phyloP scores from a whole-genome alignment of 1,140 invertebrate species.

The Episyrphus balteatus region DNA sequence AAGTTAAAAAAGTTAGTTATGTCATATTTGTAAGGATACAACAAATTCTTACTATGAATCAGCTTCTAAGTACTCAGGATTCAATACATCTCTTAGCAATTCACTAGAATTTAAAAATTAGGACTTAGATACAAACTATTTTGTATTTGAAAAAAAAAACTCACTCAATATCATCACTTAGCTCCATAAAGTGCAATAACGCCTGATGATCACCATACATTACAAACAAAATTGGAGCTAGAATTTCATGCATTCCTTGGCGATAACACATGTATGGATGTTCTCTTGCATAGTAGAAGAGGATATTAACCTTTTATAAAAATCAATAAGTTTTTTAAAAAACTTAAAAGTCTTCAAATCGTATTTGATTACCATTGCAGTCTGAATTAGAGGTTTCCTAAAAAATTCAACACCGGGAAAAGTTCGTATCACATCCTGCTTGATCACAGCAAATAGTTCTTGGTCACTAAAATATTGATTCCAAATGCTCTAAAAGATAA shows the following conservation, averaged over 20 bases:
- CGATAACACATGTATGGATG: conserved; percentile 61
- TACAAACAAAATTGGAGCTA: conserved; percentile 66
- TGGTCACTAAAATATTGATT: conserved; percentile 71
- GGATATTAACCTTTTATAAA: conserved; percentile 21
- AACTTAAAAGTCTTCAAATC: not conserved
- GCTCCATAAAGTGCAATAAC: conserved; percentile 37
- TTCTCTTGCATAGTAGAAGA: conserved; percentile 60
- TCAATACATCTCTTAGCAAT: conserved; percentile 45
- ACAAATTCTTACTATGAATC: conserved; percentile 57
- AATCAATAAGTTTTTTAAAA: not conserved
- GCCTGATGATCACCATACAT: conserved; percentile 60
- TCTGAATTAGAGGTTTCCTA: conserved; percentile 51
- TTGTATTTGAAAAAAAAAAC: not conserved
- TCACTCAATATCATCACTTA: conserved; percentile 26
- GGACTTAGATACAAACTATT: too few relatives aligned
- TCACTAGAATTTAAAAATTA: conserved; percentile 40
- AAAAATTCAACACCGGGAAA: conserved; percentile 72
- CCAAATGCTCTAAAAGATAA: conserved; percentile 53
- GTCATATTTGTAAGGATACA: conserved; percentile 1
- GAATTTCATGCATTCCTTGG: conserved; percentile 77
- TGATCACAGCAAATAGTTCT: conserved; percentile 58
- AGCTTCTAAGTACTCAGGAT: conserved; percentile 55
- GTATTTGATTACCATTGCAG: conserved; percentile 45
- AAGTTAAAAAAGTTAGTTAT: conserved; percentile 1
- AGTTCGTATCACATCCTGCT: conserved; percentile 69